Evolutionary conservation across 2,113 vertebrate species (phyloP).

Genomic region (Spermophilus dauricus): DNA sequence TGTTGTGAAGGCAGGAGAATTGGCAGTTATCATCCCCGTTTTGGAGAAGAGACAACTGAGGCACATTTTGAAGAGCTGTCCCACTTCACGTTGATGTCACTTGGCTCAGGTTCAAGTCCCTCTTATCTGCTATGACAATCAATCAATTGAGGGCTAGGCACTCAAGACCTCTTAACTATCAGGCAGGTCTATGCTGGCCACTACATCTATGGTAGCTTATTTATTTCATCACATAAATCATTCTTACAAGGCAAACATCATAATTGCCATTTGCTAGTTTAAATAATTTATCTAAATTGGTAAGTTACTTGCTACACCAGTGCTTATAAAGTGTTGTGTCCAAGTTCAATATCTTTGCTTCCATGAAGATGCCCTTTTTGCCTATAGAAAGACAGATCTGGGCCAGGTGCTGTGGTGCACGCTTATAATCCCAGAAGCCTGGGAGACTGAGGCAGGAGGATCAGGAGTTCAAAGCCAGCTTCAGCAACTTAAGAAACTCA

Average conservation of each 20-base stretch:
- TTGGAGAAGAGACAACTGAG: neutral
- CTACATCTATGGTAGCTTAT: neutral
- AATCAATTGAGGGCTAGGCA: neutral
- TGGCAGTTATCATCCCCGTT: neutral
- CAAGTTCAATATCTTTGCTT: neutral
- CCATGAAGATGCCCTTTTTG: neutral
- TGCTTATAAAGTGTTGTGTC: neutral
- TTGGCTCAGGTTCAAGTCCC: neutral
- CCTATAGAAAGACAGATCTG: neutral
- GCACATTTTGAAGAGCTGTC: neutral
- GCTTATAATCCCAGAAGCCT: no score
- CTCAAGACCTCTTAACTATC: neutral
- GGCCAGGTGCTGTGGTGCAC: no score
- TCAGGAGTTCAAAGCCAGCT: no score
- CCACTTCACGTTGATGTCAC: neutral
- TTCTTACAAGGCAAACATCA: neutral
- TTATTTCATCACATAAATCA: constrained; percentile 2
- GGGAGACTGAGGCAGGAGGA: no score
- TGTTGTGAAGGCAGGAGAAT: constrained; percentile 23
- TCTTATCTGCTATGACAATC: neutral
- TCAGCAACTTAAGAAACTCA: no score
- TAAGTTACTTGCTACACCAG: neutral
- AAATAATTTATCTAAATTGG: neutral
- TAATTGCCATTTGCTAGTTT: neutral
- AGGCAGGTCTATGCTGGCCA: neutral